Base-by-base conservation (phyloP, 2,888 invertebrate genomes). In the Megalurothrips usitatus region DNA sequence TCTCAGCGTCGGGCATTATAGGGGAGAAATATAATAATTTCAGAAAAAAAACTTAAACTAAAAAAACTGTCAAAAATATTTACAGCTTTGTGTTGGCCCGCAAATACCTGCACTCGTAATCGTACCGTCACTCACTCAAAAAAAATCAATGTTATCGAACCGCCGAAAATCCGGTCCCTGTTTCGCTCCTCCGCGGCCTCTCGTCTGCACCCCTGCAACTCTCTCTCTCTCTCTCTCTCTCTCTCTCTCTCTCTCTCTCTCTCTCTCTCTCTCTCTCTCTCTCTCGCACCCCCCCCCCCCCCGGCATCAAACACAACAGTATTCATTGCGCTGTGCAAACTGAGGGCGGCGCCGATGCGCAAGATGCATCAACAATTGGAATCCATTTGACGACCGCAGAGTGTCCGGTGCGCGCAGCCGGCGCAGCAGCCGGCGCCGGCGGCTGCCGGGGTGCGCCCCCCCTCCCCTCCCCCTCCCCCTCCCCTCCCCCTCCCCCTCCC, bases 281-380 rank as follows among this genome's bases (percentile, higher is more conserved):
- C 14, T 23, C 68, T 23, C n/a, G n/a, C 12, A 23, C 68, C 68
- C 26, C 23, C 68, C 58, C 58, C 17, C 6, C 6, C 6, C 58
- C 14, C 23, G 26, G 26, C 68, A n/a, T 26, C 68, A 75, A 75
- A n/a, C n/a, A 75, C 68, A 75, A 75, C 68, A 75, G 26, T 75
- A 4, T 26, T 75, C 68, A 75, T 75, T 75, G 68, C 68, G 26
- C 26, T 26, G 68, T 26, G 68, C 68, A 75, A 75, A 75, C 23
- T 23, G 3, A 43, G 34, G 34, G 34, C 34, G 34, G 34, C 6
- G 34, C 34, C 68, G 68, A 75, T 75, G 68, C 68, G 68, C 68
- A 75, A 75, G 68, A 75, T 75, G 68, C 68, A 75, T 75, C 68
- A 75, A 75, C 68, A 75, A 75, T 75, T 75, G 68, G 68, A 75